A percentile compares a stretch with the other conserved stretches of the same genome.
phyloP scores from a whole-genome alignment of 2,797 vertebrate species.

The Tolypeutes matacus region DNA sequence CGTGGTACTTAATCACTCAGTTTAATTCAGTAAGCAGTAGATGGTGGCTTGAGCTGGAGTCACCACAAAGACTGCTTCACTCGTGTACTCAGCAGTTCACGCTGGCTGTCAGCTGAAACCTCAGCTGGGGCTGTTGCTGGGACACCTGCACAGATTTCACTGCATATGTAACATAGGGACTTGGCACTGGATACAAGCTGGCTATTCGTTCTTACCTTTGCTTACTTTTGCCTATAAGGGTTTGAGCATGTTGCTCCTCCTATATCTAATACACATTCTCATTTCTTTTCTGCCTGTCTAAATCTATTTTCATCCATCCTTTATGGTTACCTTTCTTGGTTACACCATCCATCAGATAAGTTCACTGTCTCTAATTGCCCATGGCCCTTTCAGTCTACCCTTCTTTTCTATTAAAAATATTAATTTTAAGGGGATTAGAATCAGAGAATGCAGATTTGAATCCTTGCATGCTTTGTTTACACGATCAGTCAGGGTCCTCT shows the following conservation, averaged over 20 bases:
- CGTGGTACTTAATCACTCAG: conserved; percentile 33
- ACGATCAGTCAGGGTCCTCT: background rate
- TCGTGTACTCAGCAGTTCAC: background rate
- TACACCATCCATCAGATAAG: background rate
- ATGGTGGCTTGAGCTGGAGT: background rate
- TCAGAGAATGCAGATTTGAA: background rate
- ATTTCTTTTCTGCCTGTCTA: conserved; percentile 29
- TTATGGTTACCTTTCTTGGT: conserved; percentile 8
- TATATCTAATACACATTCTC: background rate
- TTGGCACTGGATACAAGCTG: background rate
- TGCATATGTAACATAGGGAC: background rate
- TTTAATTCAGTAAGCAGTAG: background rate
- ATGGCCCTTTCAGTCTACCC: background rate
- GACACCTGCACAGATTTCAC: background rate
- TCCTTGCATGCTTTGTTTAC: background rate
- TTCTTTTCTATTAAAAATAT: background rate
- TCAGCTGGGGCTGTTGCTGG: background rate
- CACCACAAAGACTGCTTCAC: background rate
- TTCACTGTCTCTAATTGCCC: background rate
- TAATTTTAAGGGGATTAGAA: background rate
- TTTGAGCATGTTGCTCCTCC: background rate
- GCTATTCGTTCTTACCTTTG: background rate
- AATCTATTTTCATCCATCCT: background rate
- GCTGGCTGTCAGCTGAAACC: background rate
- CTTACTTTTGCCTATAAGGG: background rate